These are phyloP conservation scores for Danaus chrysippus DNA, from an alignment of 2,888 invertebrate genomes.

Conservation along the genomic window DNA sequence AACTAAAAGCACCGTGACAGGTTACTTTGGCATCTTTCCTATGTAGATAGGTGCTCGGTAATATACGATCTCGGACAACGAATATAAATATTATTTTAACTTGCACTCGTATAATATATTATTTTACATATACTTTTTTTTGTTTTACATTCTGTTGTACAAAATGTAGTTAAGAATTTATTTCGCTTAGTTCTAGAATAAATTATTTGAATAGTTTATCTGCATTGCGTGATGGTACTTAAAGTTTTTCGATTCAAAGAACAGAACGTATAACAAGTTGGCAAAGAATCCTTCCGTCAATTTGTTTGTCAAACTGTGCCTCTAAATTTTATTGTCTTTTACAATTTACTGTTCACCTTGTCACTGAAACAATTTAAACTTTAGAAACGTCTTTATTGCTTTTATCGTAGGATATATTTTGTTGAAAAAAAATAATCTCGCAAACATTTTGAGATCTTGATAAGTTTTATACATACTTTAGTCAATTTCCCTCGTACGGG, in stretches of 20 bases:
- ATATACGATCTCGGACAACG: slow-evolving; percentile 1
- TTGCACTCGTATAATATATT: no score
- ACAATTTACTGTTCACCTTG: slow-evolving; percentile 7
- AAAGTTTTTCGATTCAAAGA: slow-evolving; percentile 27
- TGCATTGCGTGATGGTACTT: slow-evolving; percentile 27
- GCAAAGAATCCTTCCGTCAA: slow-evolving; percentile 21
- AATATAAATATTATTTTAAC: background rate
- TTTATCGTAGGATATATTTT: background rate
- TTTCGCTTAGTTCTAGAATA: slow-evolving; percentile 20
- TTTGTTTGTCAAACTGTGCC: slow-evolving; percentile 23
- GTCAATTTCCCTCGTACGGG: slow-evolving; percentile 12
- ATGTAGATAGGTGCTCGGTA: slow-evolving; percentile 37
- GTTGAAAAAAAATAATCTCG: background rate
- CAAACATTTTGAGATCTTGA: slow-evolving; percentile 1
- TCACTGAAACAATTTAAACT: slow-evolving; percentile 8
- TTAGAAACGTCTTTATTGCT: background rate
- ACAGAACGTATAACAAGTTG: slow-evolving; percentile 25
- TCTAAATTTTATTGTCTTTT: slow-evolving; percentile 9
- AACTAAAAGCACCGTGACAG: slow-evolving; percentile 45
- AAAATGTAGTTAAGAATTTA: background rate
- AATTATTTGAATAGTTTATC: slow-evolving; percentile 26
- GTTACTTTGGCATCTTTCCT: slow-evolving; percentile 60
- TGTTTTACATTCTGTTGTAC: no score
- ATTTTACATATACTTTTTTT: no score
- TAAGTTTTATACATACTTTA: background rate